phyloP scores from a whole-genome alignment of 2,797 vertebrate species.

The Botia kubotai region DNA sequence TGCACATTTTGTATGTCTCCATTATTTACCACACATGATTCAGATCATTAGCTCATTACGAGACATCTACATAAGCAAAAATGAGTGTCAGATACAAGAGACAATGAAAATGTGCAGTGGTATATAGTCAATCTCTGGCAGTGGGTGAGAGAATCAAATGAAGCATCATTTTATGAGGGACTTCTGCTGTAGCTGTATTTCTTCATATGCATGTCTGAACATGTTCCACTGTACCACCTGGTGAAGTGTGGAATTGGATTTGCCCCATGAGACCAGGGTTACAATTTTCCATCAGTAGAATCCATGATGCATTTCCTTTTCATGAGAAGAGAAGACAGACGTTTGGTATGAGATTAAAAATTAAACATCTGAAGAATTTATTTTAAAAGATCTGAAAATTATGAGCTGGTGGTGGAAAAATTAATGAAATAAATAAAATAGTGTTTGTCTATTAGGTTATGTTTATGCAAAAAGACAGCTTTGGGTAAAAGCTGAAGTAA shows the following conservation, averaged over 20 bases:
- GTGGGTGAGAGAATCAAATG: neutral
- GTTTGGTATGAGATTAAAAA: constrained; percentile 8
- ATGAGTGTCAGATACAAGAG: too few relatives aligned
- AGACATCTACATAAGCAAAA: too few relatives aligned
- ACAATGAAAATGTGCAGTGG: neutral
- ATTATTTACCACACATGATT: too few relatives aligned
- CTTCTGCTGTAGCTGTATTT: neutral
- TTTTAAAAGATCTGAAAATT: constrained; percentile 36
- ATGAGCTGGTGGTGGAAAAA: constrained; percentile 2
- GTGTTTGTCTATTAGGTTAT: neutral
- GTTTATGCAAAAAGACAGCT: neutral
- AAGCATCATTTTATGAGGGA: neutral
- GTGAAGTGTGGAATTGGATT: constrained; percentile 61
- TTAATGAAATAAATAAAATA: neutral
- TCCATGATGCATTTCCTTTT: constrained; percentile 1
- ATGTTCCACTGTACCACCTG: constrained; percentile 78
- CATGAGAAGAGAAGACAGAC: constrained; percentile 13
- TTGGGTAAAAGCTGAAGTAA: neutral
- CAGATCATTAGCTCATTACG: too few relatives aligned
- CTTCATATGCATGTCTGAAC: constrained; percentile 29
- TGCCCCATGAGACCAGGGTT: constrained; percentile 28
- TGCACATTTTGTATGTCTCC: too few relatives aligned
- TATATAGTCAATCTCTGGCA: neutral
- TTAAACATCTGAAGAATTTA: constrained; percentile 47
- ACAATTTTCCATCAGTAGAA: constrained; percentile 26